Evolutionary conservation across 2,888 invertebrate genomes (phyloP).

Genomic region (Drosophila peninsularis): DNA sequence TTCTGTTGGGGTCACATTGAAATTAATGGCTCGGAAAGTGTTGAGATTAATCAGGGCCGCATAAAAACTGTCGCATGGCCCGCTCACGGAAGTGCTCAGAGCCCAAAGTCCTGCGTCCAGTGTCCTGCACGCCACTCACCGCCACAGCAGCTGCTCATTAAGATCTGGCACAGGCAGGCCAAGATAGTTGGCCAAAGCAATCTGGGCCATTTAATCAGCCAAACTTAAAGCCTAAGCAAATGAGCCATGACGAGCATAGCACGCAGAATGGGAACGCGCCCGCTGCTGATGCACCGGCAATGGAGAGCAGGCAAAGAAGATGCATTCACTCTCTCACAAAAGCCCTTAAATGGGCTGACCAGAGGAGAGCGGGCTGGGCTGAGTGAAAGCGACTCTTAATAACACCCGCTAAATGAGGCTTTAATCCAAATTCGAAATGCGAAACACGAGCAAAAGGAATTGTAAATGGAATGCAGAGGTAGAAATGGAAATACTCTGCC

Average conservation of each 20-base stretch:
- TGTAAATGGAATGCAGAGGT: neutral
- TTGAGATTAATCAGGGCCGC: slow-evolving; percentile 77
- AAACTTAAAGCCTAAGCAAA: slow-evolving; percentile 66
- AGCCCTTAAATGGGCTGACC: slow-evolving; percentile 22
- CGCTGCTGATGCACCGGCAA: slow-evolving; percentile 28
- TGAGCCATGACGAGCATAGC: slow-evolving; percentile 38
- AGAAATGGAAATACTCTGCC: neutral
- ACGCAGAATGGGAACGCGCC: slow-evolving; percentile 40
- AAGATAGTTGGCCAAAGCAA: slow-evolving; percentile 52
- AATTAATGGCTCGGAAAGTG: slow-evolving; percentile 82
- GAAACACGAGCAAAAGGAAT: slow-evolving; percentile 3
- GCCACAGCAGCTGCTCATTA: slow-evolving; percentile 64
- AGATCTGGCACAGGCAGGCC: slow-evolving; percentile 56
- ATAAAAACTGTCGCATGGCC: slow-evolving; percentile 47
- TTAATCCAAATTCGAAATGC: slow-evolving; percentile 39
- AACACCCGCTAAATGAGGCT: slow-evolving; percentile 62
- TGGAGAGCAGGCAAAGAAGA: neutral
- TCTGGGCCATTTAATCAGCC: slow-evolving; percentile 67
- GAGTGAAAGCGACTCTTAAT: slow-evolving; percentile 22
- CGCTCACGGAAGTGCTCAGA: slow-evolving; percentile 30
- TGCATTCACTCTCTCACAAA: slow-evolving; percentile 22
- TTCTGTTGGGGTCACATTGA: slow-evolving; percentile 37
- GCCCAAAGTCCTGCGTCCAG: slow-evolving; percentile 17
- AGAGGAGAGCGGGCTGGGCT: neutral
- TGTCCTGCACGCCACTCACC: slow-evolving; percentile 1